These are phyloP conservation scores for Dicrurus megarhynchus DNA, from an alignment of 2,113 vertebrate genomes.

Conservation along the genomic window DNA sequence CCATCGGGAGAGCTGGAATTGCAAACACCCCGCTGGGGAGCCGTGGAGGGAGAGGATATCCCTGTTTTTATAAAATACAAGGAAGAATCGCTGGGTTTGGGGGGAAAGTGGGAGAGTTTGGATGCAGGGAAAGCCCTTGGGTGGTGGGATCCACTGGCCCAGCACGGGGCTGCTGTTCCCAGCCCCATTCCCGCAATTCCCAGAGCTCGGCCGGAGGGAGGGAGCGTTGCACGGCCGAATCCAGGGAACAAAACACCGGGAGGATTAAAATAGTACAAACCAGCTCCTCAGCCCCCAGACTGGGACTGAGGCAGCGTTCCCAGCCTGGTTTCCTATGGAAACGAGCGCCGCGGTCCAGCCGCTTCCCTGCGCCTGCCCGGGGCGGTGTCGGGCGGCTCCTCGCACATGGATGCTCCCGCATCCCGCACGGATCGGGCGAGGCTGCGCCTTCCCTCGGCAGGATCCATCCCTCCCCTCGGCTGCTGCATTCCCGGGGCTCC, in stretches of 20 bases:
- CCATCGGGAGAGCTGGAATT: background rate
- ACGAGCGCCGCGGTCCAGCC: background rate
- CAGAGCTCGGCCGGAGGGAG: accelerated
- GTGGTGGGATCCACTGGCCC: background rate
- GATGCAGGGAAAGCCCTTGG: background rate
- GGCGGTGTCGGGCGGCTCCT: background rate
- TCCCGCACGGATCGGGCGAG: background rate
- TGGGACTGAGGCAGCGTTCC: background rate
- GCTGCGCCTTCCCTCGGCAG: accelerated
- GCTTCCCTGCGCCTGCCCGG: background rate
- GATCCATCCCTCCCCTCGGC: background rate
- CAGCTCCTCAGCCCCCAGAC: background rate
- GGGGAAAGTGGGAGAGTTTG: background rate
- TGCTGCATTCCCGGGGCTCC: background rate
- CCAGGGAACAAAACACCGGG: background rate
- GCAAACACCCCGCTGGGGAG: accelerated
- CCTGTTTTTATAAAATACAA: accelerated
- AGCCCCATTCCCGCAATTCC: background rate
- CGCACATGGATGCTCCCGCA: background rate
- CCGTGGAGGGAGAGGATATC: accelerated
- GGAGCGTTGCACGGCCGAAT: accelerated
- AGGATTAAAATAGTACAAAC: background rate
- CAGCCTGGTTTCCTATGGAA: constrained; percentile 55
- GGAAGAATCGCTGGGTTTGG: background rate
- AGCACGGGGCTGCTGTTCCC: background rate